Evolutionary conservation across 2,797 vertebrate genomes (phyloP), one percentile per base, ranked within the genome.

Genomic region (Mus spretus): DNA sequence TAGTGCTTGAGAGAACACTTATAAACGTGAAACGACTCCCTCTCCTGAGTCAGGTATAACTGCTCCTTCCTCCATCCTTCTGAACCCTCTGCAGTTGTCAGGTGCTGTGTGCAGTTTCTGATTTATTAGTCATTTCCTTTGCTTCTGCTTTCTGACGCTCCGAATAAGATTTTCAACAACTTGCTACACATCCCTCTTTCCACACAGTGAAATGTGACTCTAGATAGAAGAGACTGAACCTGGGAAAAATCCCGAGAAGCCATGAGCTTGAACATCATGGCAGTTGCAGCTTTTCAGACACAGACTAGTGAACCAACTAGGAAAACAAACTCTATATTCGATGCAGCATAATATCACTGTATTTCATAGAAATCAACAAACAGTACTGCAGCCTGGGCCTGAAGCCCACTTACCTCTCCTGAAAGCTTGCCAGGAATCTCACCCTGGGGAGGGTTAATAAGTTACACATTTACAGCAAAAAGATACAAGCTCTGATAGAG

Each of bases 401-500:
- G 17, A 40, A 57, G 67, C 67, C 67, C 24, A 86, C 98, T 97
- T 98, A 98, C 98, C 98, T 96, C 44, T 95, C 0, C 3, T 34
- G 88, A 96, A 75, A 5, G 84, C 4, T 15, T 55, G 28, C 91
- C 13, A 28, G 90, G 81, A 91, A 28, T 3, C 67, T 82, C 78
- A 70, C 26, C 93, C 75, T 86, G 61, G 75, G 53, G 79, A 47
- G 9, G 13, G 67, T 28, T 63, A 88, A 84, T 20, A 88, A 72
- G 53, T 28, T 63, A 87, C 5, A 80, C 13, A 2, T 34, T 61
- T 6, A 53, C 70, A 61, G 96, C 28, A 84, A 98, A 99, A 99
- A 99, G 99, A 99, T 99, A 99, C 99, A 99, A 99, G 98, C 99
- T 99, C 99, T 99, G 99, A 99, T 99, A 99, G 93, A 99, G 99